Conservation (phyloP, 2,797 vertebrate genomes). For the Tadarida brasiliensis region DNA sequence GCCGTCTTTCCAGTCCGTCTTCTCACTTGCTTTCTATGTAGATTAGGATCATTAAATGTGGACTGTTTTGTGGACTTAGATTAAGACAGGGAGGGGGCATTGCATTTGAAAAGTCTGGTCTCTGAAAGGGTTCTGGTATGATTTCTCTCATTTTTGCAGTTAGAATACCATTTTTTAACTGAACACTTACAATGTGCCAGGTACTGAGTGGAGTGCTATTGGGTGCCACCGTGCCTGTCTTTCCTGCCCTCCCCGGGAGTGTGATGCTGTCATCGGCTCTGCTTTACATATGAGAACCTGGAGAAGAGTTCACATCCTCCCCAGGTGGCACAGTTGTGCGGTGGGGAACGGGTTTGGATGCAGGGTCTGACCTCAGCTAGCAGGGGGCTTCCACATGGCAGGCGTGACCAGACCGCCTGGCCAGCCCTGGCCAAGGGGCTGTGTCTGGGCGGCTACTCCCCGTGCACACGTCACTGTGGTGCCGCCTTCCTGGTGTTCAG, state of each 20-base stretch:
- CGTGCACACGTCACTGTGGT: rapidly evolving
- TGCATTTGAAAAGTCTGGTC: neutral
- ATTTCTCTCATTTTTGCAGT: neutral
- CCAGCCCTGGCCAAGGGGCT: neutral
- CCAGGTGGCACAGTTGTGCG: neutral
- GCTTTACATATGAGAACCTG: neutral
- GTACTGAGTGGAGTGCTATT: neutral
- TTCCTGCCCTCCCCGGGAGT: neutral
- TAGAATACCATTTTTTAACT: neutral
- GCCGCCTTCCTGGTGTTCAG: neutral
- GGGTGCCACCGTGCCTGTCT: neutral
- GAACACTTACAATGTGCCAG: neutral
- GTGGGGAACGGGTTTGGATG: neutral
- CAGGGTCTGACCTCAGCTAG: neutral
- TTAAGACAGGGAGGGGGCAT: neutral
- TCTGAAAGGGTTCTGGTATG: neutral
- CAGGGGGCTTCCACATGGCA: neutral
- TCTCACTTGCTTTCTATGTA: neutral
- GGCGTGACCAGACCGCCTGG: rapidly evolving
- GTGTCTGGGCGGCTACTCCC: neutral
- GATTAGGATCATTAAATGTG: neutral
- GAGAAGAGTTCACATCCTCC: neutral
- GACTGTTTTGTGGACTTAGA: neutral
- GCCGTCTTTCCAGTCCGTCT: neutral
- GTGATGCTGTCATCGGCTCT: neutral